A percentile compares a stretch with the other conserved stretches of the same genome.
These are phyloP conservation scores for Cardiocondyla obscurior DNA, from an alignment of 1,140 invertebrate genomes.

Conservation along the genomic window DNA sequence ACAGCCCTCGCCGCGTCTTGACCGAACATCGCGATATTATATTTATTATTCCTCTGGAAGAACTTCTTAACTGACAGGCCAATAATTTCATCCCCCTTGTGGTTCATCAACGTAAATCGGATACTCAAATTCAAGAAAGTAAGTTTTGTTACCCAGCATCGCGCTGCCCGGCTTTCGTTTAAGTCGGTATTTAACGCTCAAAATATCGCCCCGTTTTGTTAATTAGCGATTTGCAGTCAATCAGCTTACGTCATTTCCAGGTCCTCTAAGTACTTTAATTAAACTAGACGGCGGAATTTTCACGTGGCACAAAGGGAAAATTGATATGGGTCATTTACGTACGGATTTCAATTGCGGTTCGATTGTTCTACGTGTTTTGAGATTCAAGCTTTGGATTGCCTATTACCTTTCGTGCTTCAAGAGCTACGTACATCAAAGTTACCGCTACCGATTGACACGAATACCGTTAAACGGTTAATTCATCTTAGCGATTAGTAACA, in stretches of 20 bases:
- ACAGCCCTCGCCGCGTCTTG: too few species aligned
- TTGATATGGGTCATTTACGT: slow-evolving; percentile 16
- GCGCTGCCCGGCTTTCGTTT: background rate
- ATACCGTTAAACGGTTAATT: background rate
- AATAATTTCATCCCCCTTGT: slow-evolving; percentile 3
- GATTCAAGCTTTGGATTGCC: slow-evolving; percentile 11
- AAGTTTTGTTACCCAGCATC: background rate
- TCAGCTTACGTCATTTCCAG: background rate
- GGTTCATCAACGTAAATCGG: background rate
- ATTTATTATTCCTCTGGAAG: background rate
- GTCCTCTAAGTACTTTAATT: background rate
- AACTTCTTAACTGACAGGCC: background rate
- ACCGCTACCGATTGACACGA: background rate
- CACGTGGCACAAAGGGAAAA: background rate
- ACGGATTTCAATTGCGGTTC: slow-evolving; percentile 15
- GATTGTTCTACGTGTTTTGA: slow-evolving; percentile 4
- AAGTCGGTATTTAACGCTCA: background rate
- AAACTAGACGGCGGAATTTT: background rate
- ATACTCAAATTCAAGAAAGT: background rate
- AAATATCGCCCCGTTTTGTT: background rate
- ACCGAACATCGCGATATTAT: background rate
- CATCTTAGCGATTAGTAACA: background rate
- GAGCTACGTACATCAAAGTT: background rate
- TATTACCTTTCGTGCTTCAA: slow-evolving; percentile 38
- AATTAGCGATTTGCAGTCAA: slow-evolving; percentile 1